Percentiles rank a stretch among this genome's conserved stretches.
Evolutionary conservation across 2,888 invertebrate genomes (phyloP).

Genomic region (Lepidochitona cinerea): DNA sequence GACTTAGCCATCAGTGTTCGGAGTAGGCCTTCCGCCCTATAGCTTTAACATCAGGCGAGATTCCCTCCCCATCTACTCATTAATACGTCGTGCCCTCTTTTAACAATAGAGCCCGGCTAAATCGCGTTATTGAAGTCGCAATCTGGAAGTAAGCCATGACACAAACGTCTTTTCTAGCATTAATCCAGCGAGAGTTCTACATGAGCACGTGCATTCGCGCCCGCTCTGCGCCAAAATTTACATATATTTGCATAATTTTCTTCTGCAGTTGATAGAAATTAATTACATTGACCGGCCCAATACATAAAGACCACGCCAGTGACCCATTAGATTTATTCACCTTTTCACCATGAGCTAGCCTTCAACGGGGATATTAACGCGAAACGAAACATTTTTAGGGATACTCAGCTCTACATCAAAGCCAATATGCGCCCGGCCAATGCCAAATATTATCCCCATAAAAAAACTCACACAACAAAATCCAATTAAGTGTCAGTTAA

Average conservation of each 20-base stretch:
- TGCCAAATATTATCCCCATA: no score
- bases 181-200: neutral
- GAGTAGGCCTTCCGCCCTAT: neutral
- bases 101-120: neutral
- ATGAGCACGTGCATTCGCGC: neutral
- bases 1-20: neutral
- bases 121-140: neutral
- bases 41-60: neutral
- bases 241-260: neutral
- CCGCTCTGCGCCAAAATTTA: neutral
- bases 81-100: neutral
- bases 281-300: conserved; percentile 2
- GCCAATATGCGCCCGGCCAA: no score
- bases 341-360: no score
- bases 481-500: no score
- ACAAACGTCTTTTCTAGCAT: neutral
- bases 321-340: neutral
- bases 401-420: no score
- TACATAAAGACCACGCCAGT: neutral
- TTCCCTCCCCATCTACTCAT: neutral
- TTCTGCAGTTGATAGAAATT: neutral
- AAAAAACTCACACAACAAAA: no score
- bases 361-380: no score
- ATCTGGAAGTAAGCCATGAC: neutral
- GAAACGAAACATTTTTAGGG: no score